Conservation (phyloP, 2,113 vertebrate species). For the Corythornis cristatus region DNA sequence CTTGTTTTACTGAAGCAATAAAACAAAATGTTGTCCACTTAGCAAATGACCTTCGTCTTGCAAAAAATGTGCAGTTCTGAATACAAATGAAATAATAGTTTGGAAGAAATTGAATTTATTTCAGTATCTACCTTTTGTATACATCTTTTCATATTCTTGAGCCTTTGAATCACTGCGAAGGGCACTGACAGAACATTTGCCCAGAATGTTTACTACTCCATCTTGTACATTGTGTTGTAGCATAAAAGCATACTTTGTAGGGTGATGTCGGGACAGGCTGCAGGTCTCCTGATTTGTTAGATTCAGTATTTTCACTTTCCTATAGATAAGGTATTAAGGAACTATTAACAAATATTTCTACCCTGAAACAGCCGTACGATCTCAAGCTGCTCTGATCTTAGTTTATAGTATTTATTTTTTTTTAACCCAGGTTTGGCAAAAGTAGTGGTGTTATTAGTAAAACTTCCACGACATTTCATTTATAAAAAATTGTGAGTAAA, state of each 20-base stretch:
- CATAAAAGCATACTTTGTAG: not conserved
- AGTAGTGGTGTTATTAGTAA: not conserved
- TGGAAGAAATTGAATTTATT: not conserved
- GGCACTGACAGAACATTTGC: not conserved
- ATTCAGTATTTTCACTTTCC: not conserved
- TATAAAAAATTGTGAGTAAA: not conserved
- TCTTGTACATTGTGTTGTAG: not conserved
- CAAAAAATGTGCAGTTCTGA: slow-evolving; percentile 1
- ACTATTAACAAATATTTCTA: not conserved
- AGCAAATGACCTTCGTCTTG: slow-evolving; percentile 5
- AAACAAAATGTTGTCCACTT: slow-evolving; percentile 30
- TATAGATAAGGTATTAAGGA: not conserved
- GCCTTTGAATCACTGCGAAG: not conserved
- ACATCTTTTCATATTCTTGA: not conserved
- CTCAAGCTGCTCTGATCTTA: not conserved
- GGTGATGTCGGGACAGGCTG: not conserved
- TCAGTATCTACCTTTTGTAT: not conserved
- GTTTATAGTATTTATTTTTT: not conserved
- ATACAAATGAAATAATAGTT: not conserved
- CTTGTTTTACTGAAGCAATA: slow-evolving; percentile 32
- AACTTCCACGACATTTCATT: not conserved
- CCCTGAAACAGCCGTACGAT: slow-evolving; percentile 10
- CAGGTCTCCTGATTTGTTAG: not conserved
- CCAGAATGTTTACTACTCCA: not conserved
- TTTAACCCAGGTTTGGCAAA: not conserved